These are phyloP conservation scores for Pterocles gutturalis DNA, from an alignment of 2,113 vertebrate genomes.

Conservation along the genomic window DNA sequence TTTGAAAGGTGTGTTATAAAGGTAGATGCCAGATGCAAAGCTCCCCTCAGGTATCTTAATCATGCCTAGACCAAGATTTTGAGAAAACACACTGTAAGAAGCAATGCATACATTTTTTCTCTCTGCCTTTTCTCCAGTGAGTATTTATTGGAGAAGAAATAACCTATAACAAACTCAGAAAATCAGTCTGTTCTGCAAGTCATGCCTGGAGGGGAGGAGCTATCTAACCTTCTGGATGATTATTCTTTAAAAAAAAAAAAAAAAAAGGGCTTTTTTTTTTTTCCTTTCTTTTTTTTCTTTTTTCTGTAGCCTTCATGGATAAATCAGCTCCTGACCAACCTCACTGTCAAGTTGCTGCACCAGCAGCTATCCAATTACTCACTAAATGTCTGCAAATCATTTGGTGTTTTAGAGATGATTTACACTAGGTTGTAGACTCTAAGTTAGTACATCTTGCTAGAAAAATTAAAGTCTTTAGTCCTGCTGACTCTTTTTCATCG, in stretches of 20 bases:
- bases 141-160: not conserved
- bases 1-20: not conserved
- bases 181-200: not conserved
- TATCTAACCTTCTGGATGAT: not conserved
- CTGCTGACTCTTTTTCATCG: not conserved
- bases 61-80: not conserved
- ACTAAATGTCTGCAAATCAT: not conserved
- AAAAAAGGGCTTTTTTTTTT: too few species aligned
- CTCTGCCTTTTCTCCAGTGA: not conserved
- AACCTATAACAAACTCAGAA: not conserved
- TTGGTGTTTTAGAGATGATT: not conserved
- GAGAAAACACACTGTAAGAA: not conserved
- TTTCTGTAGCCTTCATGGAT: not conserved
- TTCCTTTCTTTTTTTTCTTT: not conserved
- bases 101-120: not conserved
- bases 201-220: not conserved
- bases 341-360: not conserved
- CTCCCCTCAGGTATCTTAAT: not conserved
- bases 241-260: not conserved
- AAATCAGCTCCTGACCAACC: not conserved
- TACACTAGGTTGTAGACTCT: not conserved
- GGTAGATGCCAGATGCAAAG: not conserved
- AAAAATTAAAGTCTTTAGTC: slow-evolving; percentile 24
- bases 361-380: not conserved
- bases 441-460: not conserved